phyloP scores from a whole-genome alignment of 2,888 invertebrate genomes.

The Himalopsyche kuldschensis region DNA sequence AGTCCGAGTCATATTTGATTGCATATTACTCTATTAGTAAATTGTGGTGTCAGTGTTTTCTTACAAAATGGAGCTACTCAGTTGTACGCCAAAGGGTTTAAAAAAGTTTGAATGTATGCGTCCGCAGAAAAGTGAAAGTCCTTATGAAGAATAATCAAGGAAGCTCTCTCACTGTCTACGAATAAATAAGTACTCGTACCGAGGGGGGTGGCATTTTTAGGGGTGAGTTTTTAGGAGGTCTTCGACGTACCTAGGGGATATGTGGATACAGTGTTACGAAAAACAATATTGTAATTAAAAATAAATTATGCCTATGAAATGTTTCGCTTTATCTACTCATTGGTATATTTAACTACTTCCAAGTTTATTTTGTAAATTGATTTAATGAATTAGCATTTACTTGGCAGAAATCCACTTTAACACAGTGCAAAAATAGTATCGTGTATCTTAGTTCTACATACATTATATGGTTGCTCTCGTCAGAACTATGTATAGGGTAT shows the following conservation, averaged over 20 bases:
- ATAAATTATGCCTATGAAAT: no score
- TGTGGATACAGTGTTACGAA: not conserved
- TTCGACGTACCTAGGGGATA: not conserved
- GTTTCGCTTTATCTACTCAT: no score
- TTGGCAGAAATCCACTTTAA: no score
- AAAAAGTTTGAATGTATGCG: conserved; percentile 8
- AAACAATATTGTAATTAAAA: not conserved
- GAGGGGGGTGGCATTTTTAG: not conserved
- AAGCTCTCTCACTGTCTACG: conserved; percentile 28
- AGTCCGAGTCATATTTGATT: no score
- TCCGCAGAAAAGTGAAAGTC: conserved; percentile 29
- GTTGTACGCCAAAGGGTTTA: not conserved
- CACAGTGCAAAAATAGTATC: no score
- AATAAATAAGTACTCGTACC: conserved; percentile 22
- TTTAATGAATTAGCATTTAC: no score
- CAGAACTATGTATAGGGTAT: no score
- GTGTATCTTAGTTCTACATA: no score
- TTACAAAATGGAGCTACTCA: not conserved
- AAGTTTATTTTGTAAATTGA: no score
- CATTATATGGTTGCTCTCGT: no score
- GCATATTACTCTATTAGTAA: no score
- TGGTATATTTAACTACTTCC: no score
- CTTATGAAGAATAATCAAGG: conserved; percentile 33
- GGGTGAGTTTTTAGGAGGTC: not conserved
- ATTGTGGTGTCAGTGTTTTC: not conserved